Percentiles rank a stretch among this genome's conserved stretches.
phyloP scores from a whole-genome alignment of 1,140 invertebrate species.

The Drosophila paulistorum region DNA sequence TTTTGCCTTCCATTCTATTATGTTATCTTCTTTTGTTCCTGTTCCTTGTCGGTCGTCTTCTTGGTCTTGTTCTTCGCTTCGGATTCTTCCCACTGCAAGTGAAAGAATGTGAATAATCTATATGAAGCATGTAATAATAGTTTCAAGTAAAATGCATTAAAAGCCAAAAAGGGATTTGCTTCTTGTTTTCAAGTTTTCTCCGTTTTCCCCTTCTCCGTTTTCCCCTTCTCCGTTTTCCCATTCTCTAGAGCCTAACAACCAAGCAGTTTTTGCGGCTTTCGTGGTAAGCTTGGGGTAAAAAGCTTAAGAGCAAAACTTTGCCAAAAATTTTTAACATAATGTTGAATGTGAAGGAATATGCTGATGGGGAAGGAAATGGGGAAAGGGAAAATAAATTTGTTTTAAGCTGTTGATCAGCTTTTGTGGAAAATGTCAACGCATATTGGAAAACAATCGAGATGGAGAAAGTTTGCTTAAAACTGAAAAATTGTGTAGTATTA shows the following conservation, averaged over 20 bases:
- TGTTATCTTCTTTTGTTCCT: conserved; percentile 32
- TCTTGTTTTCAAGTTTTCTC: conserved; percentile 56
- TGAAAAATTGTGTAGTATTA: conserved; percentile 27
- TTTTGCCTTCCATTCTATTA: conserved; percentile 65
- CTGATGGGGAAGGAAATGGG: no score
- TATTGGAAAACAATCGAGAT: conserved; percentile 45
- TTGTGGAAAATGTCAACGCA: conserved; percentile 42
- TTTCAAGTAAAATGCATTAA: conserved; percentile 48
- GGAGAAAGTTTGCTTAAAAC: conserved; percentile 43
- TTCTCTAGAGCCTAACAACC: not conserved
- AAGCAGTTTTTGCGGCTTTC: conserved; percentile 13
- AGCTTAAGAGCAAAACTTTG: conserved; percentile 57
- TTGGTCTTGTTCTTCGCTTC: conserved; percentile 20
- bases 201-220: not conserved
- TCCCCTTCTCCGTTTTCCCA: no score
- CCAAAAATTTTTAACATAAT: conserved; percentile 57
- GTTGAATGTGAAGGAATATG: conserved; percentile 12
- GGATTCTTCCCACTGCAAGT: conserved; percentile 52
- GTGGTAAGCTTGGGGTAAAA: conserved; percentile 59
- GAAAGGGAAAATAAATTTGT: conserved; percentile 28
- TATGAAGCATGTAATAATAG: conserved; percentile 78
- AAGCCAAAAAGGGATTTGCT: conserved; percentile 47
- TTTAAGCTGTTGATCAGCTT: conserved; percentile 57
- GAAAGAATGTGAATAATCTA: conserved; percentile 75
- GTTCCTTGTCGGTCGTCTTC: not conserved